phyloP scores from a whole-genome alignment of 2,797 vertebrate genomes.

The Ctenosaura bakeri region DNA sequence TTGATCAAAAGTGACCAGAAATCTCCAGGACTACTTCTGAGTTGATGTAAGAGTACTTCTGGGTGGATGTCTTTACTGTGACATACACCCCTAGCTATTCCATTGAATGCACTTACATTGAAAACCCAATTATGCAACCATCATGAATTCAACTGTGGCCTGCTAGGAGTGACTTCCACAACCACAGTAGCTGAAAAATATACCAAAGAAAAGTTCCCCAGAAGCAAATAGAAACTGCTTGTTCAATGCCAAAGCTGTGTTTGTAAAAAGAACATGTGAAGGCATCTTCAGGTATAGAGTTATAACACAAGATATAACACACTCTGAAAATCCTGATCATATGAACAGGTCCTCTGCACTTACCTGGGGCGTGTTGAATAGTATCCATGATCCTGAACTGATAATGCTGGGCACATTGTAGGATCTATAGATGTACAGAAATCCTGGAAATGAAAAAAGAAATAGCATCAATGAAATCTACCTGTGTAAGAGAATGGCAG shows the following conservation, averaged over 20 bases:
- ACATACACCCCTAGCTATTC: too few relatives aligned
- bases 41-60: not conserved
- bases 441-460: conserved; percentile 59
- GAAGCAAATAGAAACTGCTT: not conserved
- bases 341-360: conserved; percentile 2
- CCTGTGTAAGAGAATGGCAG: not conserved
- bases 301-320: not conserved
- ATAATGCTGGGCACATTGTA: not conserved
- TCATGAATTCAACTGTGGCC: not conserved
- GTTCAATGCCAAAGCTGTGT: not conserved
- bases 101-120: not conserved
- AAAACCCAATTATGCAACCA: not conserved
- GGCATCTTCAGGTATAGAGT: too few relatives aligned
- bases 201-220: not conserved
- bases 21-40: too few relatives aligned
- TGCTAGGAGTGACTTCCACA: not conserved
- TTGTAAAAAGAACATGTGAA: not conserved
- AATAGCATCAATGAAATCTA: fast-evolving
- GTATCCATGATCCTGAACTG: fast-evolving
- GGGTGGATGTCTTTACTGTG: not conserved
- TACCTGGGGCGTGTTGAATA: conserved; percentile 44
- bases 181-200: not conserved
- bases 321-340: not conserved
- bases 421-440: not conserved
- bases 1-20: too few relatives aligned